These are phyloP conservation scores for Tragopan temminckii DNA, from an alignment of 2,797 vertebrate species.

Conservation along the genomic window DNA sequence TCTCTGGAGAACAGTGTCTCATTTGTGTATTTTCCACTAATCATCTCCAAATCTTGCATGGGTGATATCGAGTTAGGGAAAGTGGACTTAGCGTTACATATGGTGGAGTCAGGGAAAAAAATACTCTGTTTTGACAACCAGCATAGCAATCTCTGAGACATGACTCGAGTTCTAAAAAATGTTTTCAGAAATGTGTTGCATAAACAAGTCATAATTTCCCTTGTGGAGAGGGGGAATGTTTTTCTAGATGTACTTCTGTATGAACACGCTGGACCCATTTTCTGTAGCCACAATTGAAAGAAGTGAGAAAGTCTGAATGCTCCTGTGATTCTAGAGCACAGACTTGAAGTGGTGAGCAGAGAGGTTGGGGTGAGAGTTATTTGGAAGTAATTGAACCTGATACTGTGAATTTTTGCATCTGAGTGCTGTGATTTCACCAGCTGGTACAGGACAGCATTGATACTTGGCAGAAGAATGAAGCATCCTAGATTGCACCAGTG, in stretches of 20 bases:
- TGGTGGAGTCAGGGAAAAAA: slow-evolving; percentile 50
- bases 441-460: no score
- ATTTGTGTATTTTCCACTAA: slow-evolving; percentile 64
- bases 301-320: neutral
- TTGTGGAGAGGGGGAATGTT: slow-evolving; percentile 37
- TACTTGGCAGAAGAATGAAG: no score
- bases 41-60: slow-evolving; percentile 44
- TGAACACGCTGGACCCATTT: neutral
- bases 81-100: slow-evolving; percentile 57
- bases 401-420: accelerated
- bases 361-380: neutral
- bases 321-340: neutral
- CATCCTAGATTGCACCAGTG: accelerated
- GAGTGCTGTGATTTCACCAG: neutral
- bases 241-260: slow-evolving; percentile 38
- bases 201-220: slow-evolving; percentile 73
- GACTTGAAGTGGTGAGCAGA: neutral
- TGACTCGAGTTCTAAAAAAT: slow-evolving; percentile 73
- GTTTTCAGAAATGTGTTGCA: slow-evolving; percentile 73
- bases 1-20: slow-evolving; percentile 56
- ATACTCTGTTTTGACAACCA: slow-evolving; percentile 74
- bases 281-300: neutral
- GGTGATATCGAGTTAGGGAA: slow-evolving; percentile 59
- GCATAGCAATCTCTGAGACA: slow-evolving; percentile 60
- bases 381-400: neutral